These are phyloP conservation scores for Mobula hypostoma DNA, from an alignment of 2,113 vertebrate genomes.

Conservation along the genomic window DNA sequence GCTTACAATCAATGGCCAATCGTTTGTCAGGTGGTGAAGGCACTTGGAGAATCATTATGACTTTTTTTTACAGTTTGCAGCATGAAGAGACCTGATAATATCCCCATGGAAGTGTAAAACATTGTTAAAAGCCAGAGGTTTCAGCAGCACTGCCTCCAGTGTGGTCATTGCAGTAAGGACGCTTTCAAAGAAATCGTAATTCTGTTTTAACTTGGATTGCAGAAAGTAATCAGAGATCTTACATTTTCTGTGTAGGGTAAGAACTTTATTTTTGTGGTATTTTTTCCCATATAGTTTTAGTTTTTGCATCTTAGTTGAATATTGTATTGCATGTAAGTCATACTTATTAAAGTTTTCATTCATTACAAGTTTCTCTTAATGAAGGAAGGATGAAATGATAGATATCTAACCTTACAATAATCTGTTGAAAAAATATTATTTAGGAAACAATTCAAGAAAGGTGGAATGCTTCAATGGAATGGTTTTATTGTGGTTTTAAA, in stretches of 20 bases:
- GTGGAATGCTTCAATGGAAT: neutral
- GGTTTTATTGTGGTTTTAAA: neutral
- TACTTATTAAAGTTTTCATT: neutral
- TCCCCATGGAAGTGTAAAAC: conserved; percentile 38
- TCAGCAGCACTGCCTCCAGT: neutral
- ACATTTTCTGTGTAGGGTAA: neutral
- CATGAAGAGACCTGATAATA: conserved; percentile 34
- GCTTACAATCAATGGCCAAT: conserved; percentile 43
- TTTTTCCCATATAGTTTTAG: neutral
- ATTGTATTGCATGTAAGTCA: neutral
- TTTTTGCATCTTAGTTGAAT: neutral
- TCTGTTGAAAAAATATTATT: neutral
- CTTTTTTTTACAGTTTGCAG: neutral
- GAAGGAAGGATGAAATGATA: neutral
- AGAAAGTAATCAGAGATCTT: neutral
- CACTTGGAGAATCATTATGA: conserved; percentile 41
- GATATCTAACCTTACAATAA: neutral
- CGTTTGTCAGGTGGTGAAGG: conserved; percentile 43
- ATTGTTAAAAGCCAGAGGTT: neutral
- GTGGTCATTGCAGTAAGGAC: neutral
- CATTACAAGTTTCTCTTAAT: neutral
- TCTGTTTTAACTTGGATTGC: neutral
- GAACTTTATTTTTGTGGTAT: neutral
- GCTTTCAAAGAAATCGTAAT: neutral
- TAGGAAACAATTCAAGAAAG: neutral